Conservation (phyloP, 1,140 invertebrate species). For the Drosophila rhopaloa region DNA sequence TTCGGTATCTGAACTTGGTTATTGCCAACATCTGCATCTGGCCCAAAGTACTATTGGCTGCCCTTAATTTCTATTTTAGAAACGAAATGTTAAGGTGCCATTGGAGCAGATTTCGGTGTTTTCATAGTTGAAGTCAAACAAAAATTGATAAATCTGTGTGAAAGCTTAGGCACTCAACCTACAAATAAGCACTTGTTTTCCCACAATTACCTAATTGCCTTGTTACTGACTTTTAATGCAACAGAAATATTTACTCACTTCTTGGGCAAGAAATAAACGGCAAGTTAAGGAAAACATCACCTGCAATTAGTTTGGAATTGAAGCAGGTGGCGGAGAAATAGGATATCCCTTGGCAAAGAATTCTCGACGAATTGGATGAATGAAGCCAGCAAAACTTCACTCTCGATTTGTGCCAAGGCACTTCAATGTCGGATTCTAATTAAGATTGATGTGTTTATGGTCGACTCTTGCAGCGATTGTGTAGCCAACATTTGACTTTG, state of each 20-base stretch:
- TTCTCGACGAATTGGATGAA: slow-evolving; percentile 9
- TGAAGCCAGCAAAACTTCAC: slow-evolving; percentile 31
- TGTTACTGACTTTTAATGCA: not conserved
- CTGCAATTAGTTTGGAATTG: slow-evolving; percentile 72
- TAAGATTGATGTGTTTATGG: slow-evolving; percentile 79
- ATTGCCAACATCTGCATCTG: slow-evolving; percentile 18
- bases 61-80: slow-evolving; percentile 46
- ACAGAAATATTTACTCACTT: slow-evolving; percentile 11
- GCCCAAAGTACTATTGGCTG: slow-evolving; percentile 15
- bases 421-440: slow-evolving; percentile 67
- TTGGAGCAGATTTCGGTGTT: not conserved
- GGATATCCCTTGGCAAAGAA: slow-evolving; percentile 33
- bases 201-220: slow-evolving; percentile 14
- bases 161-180: not conserved
- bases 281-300: slow-evolving; percentile 55
- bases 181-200: not conserved
- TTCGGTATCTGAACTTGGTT: slow-evolving; percentile 20
- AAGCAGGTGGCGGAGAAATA: slow-evolving; percentile 28
- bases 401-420: slow-evolving; percentile 50
- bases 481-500: slow-evolving; percentile 18
- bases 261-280: not conserved
- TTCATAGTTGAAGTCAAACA: not conserved
- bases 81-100: slow-evolving; percentile 10
- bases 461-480: slow-evolving; percentile 13
- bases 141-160: not conserved